Base-by-base conservation (phyloP, 2,797 vertebrate species). In the Anguilla megastoma region DNA sequence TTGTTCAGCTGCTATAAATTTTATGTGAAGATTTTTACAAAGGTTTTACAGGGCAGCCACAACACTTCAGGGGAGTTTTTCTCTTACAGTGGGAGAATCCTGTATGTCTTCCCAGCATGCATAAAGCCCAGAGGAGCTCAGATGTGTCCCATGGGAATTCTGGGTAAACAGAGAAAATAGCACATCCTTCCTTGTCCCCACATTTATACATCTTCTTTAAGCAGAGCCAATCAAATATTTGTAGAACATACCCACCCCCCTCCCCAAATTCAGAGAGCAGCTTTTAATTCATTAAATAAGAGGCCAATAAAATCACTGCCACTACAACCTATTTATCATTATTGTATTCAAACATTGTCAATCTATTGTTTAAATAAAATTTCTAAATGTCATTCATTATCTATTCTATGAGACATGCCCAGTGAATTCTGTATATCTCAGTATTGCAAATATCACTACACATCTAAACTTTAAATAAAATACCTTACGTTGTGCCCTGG, bases 151-250 rank as follows among this genome's bases (percentile, higher is more conserved):
- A 74, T 14, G 16, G 69, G 69, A 27, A 30, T 74, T 74, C 8
- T 74, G 69, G n/a, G 69, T 74, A 74, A 74, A 74, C 69, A 74
- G 2, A 66, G 63, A 66, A 66, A 66, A 66, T 69, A 33, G 69
- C 30, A 16, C n/a, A 74, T 30, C 69, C 69, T 9, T 33, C 69
- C n/a, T 74, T 74, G 69, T 30, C 69, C n/a, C 63, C 1, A 66
- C 63, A 66, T 66, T 66, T 66, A 24, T 27, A 60, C 5, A 8
- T 27, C 63, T 5, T 66, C 63, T 66, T 4, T 66, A 4, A 30
- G n/a, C 30, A 74, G 69, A 74, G 69, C 27, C 69, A 74, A 74
- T 56, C 60, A n/a, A 66, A 24, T 66, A 66, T 66, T 66, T 66
- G 60, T 66, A 66, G 60, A 66, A 24, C 5, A 7, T n/a, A 66